Percentiles rank a stretch among this genome's conserved stretches.
phyloP scores from a whole-genome alignment of 1,140 invertebrate genomes.

The Drosophila grimshawi region DNA sequence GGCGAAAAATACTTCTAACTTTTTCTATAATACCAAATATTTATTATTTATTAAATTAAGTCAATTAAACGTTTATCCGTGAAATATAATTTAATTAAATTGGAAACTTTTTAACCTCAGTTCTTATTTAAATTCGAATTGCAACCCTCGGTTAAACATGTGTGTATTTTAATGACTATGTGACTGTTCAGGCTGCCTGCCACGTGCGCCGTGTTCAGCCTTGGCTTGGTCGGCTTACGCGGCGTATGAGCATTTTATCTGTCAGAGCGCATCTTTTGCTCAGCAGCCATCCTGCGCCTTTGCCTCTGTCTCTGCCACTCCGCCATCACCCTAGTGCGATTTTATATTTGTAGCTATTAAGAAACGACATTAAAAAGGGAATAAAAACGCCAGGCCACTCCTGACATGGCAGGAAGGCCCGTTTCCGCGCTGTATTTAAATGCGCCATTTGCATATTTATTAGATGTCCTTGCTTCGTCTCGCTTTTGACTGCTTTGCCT shows the following conservation, averaged over 20 bases:
- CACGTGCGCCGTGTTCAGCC: slow-evolving; percentile 62
- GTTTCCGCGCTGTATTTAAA: slow-evolving; percentile 62
- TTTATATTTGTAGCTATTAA: slow-evolving; percentile 79
- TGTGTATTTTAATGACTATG: slow-evolving; percentile 69
- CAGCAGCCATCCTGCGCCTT: slow-evolving; percentile 14
- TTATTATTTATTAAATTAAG: too few relatives aligned
- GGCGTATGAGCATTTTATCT: slow-evolving; percentile 76
- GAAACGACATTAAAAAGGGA: slow-evolving; percentile 78
- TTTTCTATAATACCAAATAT: too few relatives aligned
- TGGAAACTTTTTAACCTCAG: neutral
- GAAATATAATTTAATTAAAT: neutral
- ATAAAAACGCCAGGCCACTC: slow-evolving; percentile 8
- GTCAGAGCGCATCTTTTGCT: slow-evolving; percentile 60
- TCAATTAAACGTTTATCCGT: too few relatives aligned
- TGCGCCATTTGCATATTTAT: slow-evolving; percentile 83
- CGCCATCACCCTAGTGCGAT: slow-evolving; percentile 33
- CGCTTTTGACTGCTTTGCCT: slow-evolving; percentile 29
- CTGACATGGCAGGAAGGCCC: neutral
- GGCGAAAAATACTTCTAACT: too few relatives aligned
- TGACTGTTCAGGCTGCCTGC: slow-evolving; percentile 48
- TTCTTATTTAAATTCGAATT: neutral
- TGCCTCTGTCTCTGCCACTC: neutral
- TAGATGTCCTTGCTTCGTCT: slow-evolving; percentile 54
- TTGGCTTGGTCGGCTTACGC: slow-evolving; percentile 66
- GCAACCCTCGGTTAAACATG: slow-evolving; percentile 23